Evolutionary conservation across 2,797 vertebrate species (phyloP).

Genomic region (Esox lucius): DNA sequence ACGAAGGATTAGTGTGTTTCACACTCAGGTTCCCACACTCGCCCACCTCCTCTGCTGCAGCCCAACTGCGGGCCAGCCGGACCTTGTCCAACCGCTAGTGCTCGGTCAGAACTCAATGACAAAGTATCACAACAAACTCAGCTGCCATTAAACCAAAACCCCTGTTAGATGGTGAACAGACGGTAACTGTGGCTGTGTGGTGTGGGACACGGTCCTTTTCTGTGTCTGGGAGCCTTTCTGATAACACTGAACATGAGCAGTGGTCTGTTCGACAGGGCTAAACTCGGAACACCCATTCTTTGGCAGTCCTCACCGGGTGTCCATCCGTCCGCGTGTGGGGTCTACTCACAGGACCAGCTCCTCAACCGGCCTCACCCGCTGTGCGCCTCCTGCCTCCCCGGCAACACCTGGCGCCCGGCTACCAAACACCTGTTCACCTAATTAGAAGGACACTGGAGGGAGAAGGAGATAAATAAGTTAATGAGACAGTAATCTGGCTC

Average conservation of each 20-base stretch:
- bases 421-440: constrained; percentile 65
- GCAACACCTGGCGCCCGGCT: constrained; percentile 63
- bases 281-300: constrained; percentile 43
- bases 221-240: constrained; percentile 10
- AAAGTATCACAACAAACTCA: constrained; percentile 22
- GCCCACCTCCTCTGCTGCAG: constrained; percentile 5
- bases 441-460: constrained; percentile 60
- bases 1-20: constrained; percentile 49
- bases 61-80: constrained; percentile 6
- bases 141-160: neutral
- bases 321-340: constrained; percentile 18
- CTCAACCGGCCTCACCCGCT: constrained; percentile 30
- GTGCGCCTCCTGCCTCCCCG: constrained; percentile 43
- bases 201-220: constrained; percentile 5
- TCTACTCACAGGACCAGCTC: constrained; percentile 40
- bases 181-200: neutral
- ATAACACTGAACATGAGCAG: constrained; percentile 26
- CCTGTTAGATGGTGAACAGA: neutral
- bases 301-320: constrained; percentile 35
- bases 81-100: neutral
- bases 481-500: constrained; percentile 60
- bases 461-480: constrained; percentile 54
- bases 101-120: constrained; percentile 14
- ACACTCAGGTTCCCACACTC: constrained; percentile 34
- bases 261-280: constrained; percentile 40